A percentile compares a stretch with the other conserved stretches of the same genome.
Conservation (phyloP, 2,113 vertebrate genomes). For the Thomomys bottae region DNA sequence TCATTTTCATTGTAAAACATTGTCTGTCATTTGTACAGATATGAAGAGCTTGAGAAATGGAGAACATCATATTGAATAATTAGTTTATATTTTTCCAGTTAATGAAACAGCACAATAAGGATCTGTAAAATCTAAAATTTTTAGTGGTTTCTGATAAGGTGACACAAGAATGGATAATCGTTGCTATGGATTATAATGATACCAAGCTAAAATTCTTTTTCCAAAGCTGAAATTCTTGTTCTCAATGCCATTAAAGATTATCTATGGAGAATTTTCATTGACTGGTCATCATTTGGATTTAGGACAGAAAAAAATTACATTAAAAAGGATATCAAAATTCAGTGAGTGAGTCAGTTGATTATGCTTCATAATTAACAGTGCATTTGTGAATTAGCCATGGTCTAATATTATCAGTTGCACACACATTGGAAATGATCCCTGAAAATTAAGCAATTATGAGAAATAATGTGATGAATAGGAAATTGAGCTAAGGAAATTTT, state of each 20-base stretch:
- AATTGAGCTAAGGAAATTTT: not conserved
- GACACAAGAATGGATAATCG: not conserved
- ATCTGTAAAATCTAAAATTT: not conserved
- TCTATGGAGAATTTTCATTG: not conserved
- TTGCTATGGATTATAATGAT: not conserved
- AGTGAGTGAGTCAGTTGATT: constrained; percentile 7
- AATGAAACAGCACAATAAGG: constrained; percentile 1
- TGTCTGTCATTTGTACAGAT: not conserved
- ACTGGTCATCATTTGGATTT: not conserved
- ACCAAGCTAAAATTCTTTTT: constrained; percentile 8
- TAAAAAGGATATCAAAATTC: not conserved
- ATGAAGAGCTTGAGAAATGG: too few relatives aligned
- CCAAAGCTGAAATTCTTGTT: not conserved
- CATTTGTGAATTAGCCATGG: not conserved
- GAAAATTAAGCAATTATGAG: constrained; percentile 10
- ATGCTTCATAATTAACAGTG: not conserved
- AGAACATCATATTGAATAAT: not conserved
- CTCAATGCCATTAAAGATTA: not conserved
- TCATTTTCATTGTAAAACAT: not conserved
- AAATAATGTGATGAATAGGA: not conserved
- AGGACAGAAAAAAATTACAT: not conserved
- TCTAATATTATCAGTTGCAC: not conserved
- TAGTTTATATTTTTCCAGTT: not conserved
- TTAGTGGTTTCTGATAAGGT: not conserved
- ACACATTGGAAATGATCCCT: not conserved